These are phyloP conservation scores for Regulus satrapa DNA, from an alignment of 2,113 vertebrate species.

Conservation along the genomic window DNA sequence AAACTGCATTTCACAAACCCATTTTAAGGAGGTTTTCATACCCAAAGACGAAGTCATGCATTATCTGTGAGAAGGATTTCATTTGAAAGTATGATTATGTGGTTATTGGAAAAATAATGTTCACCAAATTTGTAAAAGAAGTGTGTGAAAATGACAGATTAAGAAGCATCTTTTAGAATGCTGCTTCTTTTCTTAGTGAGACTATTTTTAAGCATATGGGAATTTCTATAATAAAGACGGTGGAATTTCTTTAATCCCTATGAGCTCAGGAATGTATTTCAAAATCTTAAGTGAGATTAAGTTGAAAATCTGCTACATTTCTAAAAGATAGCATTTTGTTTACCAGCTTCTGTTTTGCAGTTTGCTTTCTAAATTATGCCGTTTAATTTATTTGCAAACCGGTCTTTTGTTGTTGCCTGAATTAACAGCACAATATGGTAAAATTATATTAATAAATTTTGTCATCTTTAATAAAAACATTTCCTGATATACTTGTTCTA, in stretches of 20 bases:
- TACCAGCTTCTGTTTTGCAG: conserved; percentile 21
- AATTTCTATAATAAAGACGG: conserved; percentile 23
- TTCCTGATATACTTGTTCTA: conserved; percentile 19
- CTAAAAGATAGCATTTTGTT: conserved; percentile 40
- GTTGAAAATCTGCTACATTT: conserved; percentile 30
- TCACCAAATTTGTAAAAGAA: background rate
- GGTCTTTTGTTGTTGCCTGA: conserved; percentile 6
- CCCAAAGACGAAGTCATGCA: background rate
- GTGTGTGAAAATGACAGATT: conserved; percentile 25
- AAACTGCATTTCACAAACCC: background rate
- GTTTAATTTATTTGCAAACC: conserved; percentile 54
- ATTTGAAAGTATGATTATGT: background rate
- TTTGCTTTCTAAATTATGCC: conserved; percentile 43
- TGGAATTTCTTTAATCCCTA: conserved; percentile 25
- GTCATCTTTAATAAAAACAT: conserved; percentile 69
- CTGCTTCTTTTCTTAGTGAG: conserved; percentile 28
- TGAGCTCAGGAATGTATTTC: conserved; percentile 51
- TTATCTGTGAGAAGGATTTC: background rate
- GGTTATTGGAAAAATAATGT: background rate
- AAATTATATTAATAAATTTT: conserved; percentile 35
- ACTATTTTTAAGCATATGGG: background rate
- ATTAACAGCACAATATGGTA: background rate
- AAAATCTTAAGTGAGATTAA: conserved; percentile 23
- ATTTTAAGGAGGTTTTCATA: background rate
- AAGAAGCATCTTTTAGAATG: background rate